Conservation (phyloP, 1,140 invertebrate species). For the Brachionus manjavacas region DNA sequence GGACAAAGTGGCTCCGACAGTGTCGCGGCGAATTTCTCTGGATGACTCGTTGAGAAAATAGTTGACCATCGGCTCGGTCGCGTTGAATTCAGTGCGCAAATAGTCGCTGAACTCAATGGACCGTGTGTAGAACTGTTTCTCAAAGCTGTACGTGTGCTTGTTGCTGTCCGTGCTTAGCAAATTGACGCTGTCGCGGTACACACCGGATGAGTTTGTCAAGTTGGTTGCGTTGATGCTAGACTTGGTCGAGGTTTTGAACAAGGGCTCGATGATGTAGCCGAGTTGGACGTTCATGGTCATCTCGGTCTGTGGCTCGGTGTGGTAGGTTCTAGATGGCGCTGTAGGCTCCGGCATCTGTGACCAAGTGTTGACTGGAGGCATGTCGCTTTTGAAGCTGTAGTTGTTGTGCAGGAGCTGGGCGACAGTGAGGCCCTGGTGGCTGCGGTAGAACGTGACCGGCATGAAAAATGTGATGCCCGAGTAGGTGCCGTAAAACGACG, state of each 20-base stretch:
- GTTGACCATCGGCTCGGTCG: not conserved
- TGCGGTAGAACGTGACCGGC: not conserved
- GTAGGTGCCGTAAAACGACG: constrained; percentile 38
- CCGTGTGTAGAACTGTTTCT: constrained; percentile 22
- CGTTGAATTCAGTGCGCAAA: not conserved
- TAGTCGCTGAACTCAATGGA: constrained; percentile 35
- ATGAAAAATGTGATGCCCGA: constrained; percentile 34
- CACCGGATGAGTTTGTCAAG: not conserved
- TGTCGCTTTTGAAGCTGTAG: not conserved
- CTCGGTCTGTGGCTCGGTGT: not conserved
- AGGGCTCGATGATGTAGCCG: constrained; percentile 8
- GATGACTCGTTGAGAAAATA: constrained; percentile 38
- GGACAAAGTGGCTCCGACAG: constrained; percentile 16
- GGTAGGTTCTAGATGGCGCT: not conserved
- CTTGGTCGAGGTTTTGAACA: not conserved
- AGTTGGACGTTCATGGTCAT: constrained; percentile 32
- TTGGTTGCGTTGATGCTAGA: not conserved
- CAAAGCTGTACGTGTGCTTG: constrained; percentile 38
- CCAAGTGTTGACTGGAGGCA: not conserved
- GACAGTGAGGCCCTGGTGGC: not conserved
- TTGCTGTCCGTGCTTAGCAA: constrained; percentile 10
- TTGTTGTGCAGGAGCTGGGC: not conserved
- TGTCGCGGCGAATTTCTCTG: not conserved
- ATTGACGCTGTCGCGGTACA: not conserved
- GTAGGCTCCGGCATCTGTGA: not conserved